These are phyloP conservation scores for Drepana arcuata DNA, from an alignment of 1,140 invertebrate genomes.

Conservation along the genomic window DNA sequence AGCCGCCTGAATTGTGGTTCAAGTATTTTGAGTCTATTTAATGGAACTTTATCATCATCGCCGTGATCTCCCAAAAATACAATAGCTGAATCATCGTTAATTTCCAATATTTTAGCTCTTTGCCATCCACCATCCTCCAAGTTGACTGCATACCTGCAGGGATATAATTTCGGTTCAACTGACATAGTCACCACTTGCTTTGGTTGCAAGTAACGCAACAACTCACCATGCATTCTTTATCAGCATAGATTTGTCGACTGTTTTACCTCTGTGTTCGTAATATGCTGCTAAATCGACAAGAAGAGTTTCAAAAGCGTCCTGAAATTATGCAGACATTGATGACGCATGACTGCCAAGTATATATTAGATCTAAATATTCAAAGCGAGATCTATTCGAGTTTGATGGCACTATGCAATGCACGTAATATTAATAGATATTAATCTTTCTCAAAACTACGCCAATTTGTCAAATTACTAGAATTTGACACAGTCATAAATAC, in stretches of 20 bases:
- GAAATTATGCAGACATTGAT: too few species aligned
- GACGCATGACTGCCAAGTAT: too few species aligned
- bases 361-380: too few species aligned
- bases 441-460: too few species aligned
- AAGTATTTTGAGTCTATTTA: constrained; percentile 68
- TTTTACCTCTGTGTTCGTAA: constrained; percentile 57
- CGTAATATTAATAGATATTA: constrained; percentile 1
- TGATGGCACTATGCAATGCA: too few species aligned
- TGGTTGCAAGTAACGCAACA: not conserved
- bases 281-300: constrained; percentile 70
- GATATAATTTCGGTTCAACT: not conserved
- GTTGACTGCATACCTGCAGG: constrained; percentile 73
- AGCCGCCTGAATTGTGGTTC: constrained; percentile 71
- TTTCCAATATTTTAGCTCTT: constrained; percentile 73
- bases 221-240: constrained; percentile 58
- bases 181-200: not conserved
- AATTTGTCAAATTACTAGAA: too few species aligned
- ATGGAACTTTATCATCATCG: constrained; percentile 69
- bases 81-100: constrained; percentile 53
- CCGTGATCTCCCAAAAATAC: constrained; percentile 79
- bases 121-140: constrained; percentile 73
- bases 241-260: constrained; percentile 51
- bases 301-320: constrained; percentile 72
- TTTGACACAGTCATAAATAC: too few species aligned
- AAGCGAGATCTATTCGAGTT: too few species aligned